Base-by-base conservation (phyloP, 1,140 invertebrate species). In the Eupristina koningsbergeri region DNA sequence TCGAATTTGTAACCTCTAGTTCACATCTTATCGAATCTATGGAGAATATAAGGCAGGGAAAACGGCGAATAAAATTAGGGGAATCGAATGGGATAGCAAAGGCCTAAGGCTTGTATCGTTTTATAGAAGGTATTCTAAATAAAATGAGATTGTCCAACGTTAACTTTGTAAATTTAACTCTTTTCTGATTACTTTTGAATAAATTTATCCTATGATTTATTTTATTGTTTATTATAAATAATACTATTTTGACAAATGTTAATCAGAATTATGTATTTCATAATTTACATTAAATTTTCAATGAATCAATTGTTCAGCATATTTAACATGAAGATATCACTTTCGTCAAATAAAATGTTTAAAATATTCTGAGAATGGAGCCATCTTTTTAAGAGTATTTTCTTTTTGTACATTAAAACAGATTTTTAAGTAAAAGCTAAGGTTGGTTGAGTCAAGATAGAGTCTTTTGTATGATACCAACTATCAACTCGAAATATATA, bases 1-100 rank as follows among this genome's bases (percentile, higher is more conserved):
- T 91, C 90, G 86, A 86, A 79, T 41, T 11, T 19, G 19, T 45
- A 47, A 75, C 58, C 29, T 64, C 50, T 19, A 86, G 86, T 83
- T 84, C 87, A 85, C 86, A 88, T 88, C 89, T 91, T 91, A 91
- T 91, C 90, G 87, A 53, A 58, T 8, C 41, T 13, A 19, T 34
- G 17, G n/a, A 50, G 31, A 9, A 34, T 31, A 34, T n/a, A 58
- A 63, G 41, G 50, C 47, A 36, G 63, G 50, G 41, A 74, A 81
- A 19, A 11, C 19, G n/a, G 31, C 22, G 47, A 63, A 81, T 81
- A 71, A 74, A 63, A 81, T 75, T 19, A 53, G 17, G 50, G 47
- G 31, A 31, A 71, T 77, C 50, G 71, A 26, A 3, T 29, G 58
- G 29, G 26, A 74, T n/a, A 36, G 39, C 22, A 58, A 45, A 5